Evolutionary conservation across 2,888 invertebrate species (phyloP), one percentile per base, ranked within the genome.

Genomic region (Plagiodera versicolora): DNA sequence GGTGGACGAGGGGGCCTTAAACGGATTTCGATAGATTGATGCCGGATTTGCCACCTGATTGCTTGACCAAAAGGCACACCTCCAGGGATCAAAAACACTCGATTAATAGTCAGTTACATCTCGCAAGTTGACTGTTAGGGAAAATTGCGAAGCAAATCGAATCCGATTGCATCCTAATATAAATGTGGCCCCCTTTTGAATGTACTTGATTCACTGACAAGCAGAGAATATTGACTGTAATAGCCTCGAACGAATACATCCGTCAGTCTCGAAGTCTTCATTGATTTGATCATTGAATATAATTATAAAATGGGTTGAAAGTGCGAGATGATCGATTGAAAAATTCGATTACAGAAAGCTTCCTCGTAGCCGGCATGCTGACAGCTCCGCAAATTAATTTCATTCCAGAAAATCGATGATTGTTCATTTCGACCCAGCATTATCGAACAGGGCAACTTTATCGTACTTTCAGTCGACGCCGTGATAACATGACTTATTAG

Each of bases 1-100:
- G 60, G 51, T 51, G 52, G 53, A 51, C 17, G 46, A 14, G 59
- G 57, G 59, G 19, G 56, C 44, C 45, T 28, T 63, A 64, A 64
- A 60, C 49, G 60, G 57, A 63, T 64, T 64, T 61, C 58, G 51
- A 67, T 69, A 73, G 73, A 74, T 74, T 53, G 53, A 53, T 20
- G 53, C 16, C 44, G 72, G 70, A 74, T 75, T 74, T 73, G 65
- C 71, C 70, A 70, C 74, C 70, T 74, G 75, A 74, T 74, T 75
- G 73, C 74, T 72, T 75, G 76, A 75, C 76, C 76, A 75, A 69
- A 70, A 72, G 74, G 73, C 73, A 75, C 75, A 73, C 75, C 76
- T 74, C 65, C 30, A 45, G 71, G 75, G 73, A 75, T 75, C 73
- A 70, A 74, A 74, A 75, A 75, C 75, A 75, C 74, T 74, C 72